Evolutionary conservation across 2,888 invertebrate genomes (phyloP).

Genomic region (Apomyelois bistriatella): DNA sequence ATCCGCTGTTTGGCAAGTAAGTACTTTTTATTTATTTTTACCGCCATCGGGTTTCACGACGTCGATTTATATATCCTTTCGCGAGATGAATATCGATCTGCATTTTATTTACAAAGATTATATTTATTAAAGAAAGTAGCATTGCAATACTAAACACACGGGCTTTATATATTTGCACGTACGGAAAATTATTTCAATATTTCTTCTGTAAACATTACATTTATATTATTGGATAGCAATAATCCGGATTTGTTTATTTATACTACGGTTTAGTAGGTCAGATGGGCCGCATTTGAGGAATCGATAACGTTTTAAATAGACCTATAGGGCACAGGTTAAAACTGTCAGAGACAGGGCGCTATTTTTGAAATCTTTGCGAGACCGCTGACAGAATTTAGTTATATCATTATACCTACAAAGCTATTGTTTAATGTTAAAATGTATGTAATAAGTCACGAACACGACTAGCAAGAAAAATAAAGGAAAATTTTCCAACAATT

Average conservation of each 20-base stretch:
- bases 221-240: slow-evolving; percentile 6
- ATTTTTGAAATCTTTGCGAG: too few species aligned
- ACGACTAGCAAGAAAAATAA: too few species aligned
- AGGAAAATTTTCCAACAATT: too few species aligned
- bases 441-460: too few species aligned
- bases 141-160: too few species aligned
- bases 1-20: slow-evolving; percentile 93
- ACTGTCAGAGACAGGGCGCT: too few species aligned
- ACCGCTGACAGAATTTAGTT: too few species aligned
- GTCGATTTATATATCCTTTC: slow-evolving; percentile 1
- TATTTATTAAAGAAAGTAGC: too few species aligned
- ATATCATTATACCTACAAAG: too few species aligned
- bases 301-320: slow-evolving; percentile 32
- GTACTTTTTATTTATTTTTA: slow-evolving; percentile 39
- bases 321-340: too few species aligned
- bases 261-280: slow-evolving; percentile 32
- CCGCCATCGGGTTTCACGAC: not conserved
- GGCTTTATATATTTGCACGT: too few species aligned
- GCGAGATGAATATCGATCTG: not conserved
- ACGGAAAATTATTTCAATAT: not conserved
- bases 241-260: slow-evolving; percentile 28
- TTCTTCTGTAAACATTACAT: not conserved
- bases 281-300: slow-evolving; percentile 26
- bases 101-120: not conserved
- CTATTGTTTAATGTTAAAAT: too few species aligned